These are phyloP conservation scores for Oreocharis arfaki DNA, from an alignment of 2,113 vertebrate genomes.

Conservation along the genomic window DNA sequence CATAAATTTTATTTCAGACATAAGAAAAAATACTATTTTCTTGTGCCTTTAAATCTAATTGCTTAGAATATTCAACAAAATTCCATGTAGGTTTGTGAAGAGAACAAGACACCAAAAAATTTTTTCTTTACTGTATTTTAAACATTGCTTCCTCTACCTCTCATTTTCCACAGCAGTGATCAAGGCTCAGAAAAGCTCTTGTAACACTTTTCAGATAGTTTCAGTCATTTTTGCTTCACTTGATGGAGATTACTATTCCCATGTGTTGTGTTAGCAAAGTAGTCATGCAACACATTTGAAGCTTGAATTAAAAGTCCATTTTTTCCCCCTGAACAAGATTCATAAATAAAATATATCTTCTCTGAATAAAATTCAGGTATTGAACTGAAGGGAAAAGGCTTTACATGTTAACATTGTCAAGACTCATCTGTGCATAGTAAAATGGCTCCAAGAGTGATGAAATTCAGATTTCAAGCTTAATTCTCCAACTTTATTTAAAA, in stretches of 20 bases:
- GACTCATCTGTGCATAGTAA: neutral
- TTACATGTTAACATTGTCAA: slow-evolving; percentile 11
- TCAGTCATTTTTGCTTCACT: slow-evolving; percentile 35
- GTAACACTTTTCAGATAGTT: neutral
- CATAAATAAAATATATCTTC: slow-evolving; percentile 53
- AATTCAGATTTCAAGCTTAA: neutral
- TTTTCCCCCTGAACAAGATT: slow-evolving; percentile 16
- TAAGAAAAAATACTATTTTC: neutral
- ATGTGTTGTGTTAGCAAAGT: slow-evolving; percentile 43
- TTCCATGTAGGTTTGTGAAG: neutral
- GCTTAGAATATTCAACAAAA: neutral
- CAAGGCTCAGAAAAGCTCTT: neutral
- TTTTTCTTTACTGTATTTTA: neutral
- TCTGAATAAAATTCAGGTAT: slow-evolving; percentile 16
- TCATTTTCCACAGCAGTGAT: slow-evolving; percentile 3
- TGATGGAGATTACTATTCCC: slow-evolving; percentile 36
- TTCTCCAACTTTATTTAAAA: neutral
- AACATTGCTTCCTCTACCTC: neutral
- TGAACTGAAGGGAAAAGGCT: neutral
- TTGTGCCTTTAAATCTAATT: neutral
- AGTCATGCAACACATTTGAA: slow-evolving; percentile 14
- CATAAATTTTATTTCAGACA: neutral
- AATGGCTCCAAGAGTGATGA: neutral
- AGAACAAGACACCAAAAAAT: neutral
- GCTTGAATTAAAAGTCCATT: slow-evolving; percentile 43